Base-by-base conservation (phyloP, 2,888 invertebrate genomes). In the Eupithecia abbreviata region DNA sequence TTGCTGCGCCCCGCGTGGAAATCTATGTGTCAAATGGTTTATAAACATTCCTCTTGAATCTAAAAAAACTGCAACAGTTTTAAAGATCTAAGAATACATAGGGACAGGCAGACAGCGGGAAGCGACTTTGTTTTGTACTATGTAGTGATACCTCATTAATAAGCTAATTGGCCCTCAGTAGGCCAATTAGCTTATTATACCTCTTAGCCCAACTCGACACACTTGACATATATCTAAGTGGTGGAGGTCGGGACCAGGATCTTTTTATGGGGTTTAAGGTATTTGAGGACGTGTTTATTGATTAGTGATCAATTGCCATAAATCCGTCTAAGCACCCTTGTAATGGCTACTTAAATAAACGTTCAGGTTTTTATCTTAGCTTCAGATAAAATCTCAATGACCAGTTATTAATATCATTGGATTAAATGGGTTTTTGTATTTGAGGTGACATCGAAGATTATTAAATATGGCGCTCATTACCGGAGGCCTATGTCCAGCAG, bases 181-280 rank as follows among this genome's bases (percentile, higher is more conserved):
- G 10, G 18, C 67, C 42, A 68, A 4, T 12, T 47, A 69, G 3
- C 30, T 45, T 18, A 45, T 69, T 69, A 69, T 69, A 13, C 69
- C 71, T 78, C 75, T 68, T 7, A 30, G 71, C 12, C 65, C n/a
- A 43, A 68, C 62, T 12, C 62, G 30, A 62, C 62, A 74, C 78
- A 79, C 80, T 80, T 76, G 77, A 77, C 77, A 74, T 62, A 74
- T 43, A 30, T 30, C 30, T 30, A 76, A 76, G 71, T 72, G 58
- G 66, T 67, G 43, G 71, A 62, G 73, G 62, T 75, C 66, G 77
- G 73, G 76, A 74, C 74, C 72, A 73, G 78, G 73, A 70, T 72
- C 70, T 74, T 70, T 69, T 69, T 69, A 49, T 30, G 47, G 47
- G 69, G 12, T 49, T 47, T 69, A 30, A 49, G 69, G 30, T 45